These are phyloP conservation scores for Morinoia aosen DNA, from an alignment of 2,888 invertebrate genomes.

Conservation along the genomic window DNA sequence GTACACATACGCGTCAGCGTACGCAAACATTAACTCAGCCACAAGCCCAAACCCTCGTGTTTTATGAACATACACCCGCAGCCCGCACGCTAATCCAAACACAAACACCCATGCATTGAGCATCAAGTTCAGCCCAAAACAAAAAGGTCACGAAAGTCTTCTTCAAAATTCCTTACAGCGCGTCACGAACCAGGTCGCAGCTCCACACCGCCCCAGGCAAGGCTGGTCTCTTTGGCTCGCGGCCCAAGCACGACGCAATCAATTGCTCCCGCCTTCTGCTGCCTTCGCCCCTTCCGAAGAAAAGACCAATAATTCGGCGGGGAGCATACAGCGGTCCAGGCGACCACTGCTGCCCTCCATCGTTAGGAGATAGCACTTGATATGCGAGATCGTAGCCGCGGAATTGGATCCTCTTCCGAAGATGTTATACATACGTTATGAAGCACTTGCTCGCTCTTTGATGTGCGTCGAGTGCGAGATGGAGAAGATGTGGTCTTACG, in stretches of 20 bases:
- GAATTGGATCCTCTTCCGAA: background rate
- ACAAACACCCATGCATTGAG: background rate
- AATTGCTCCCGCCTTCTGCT: background rate
- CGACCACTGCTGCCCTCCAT: background rate
- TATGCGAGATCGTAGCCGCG: background rate
- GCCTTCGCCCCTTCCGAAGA: background rate
- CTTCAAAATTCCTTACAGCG: background rate
- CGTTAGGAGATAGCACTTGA: background rate
- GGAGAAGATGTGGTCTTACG: background rate
- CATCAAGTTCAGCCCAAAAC: no score
- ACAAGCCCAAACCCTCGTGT: no score
- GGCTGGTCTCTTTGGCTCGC: background rate
- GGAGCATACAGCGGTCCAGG: background rate
- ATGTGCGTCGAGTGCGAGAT: no score
- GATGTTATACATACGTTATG: background rate
- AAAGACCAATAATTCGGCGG: background rate
- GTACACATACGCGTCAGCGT: background rate
- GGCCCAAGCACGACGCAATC: constrained; percentile 24
- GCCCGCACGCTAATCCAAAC: background rate
- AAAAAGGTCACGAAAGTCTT: background rate
- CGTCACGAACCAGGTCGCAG: background rate
- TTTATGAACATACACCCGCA: background rate
- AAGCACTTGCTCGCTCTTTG: no score
- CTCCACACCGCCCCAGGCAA: background rate
- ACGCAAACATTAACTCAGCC: background rate